phyloP scores from a whole-genome alignment of 2,113 vertebrate species.

The Oceanodroma tethys region DNA sequence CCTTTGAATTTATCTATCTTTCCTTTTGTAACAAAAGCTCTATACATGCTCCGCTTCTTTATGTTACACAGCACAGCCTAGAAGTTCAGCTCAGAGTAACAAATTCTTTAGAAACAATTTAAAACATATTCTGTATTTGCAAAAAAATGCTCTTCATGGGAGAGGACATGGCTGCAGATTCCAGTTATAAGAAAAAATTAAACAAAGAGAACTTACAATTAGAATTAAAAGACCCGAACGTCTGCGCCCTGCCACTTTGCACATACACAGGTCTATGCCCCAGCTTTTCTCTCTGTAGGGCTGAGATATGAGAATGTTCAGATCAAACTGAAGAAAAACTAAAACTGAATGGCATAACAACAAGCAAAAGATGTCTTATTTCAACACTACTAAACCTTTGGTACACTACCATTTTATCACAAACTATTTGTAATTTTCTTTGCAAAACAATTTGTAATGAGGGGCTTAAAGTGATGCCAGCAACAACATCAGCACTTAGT shows the following conservation, averaged over 20 bases:
- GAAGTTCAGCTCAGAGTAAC: neutral
- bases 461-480: neutral
- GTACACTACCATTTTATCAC: neutral
- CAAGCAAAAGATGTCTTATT: neutral
- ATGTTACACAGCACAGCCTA: neutral
- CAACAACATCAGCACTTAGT: neutral
- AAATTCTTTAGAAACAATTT: neutral
- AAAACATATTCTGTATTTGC: neutral
- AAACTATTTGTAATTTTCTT: neutral
- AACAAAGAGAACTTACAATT: neutral
- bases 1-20: neutral
- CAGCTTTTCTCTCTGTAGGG: neutral
- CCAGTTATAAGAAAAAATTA: neutral
- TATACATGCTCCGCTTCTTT: neutral
- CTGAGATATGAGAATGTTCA: neutral
- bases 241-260: neutral
- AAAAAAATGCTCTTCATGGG: neutral
- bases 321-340: too few relatives aligned
- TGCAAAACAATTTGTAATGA: neutral
- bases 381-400: neutral
- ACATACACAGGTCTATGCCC: neutral
- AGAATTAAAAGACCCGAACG: neutral
- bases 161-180: neutral
- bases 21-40: neutral
- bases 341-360: neutral